These are phyloP conservation scores for Lutjanus campechanus DNA, from an alignment of 2,797 vertebrate species.

Conservation along the genomic window DNA sequence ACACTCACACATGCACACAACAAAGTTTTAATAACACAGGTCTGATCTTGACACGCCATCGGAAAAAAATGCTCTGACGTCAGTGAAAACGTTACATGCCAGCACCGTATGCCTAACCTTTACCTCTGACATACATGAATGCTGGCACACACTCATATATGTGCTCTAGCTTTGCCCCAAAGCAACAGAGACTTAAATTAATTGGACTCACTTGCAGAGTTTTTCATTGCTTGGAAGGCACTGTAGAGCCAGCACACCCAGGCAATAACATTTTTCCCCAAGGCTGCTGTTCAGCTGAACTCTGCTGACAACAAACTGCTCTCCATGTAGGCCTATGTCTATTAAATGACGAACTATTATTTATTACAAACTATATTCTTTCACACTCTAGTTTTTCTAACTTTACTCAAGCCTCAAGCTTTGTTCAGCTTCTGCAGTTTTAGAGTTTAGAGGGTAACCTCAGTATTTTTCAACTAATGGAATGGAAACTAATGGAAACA, in stretches of 20 bases:
- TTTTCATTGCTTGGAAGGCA: not conserved
- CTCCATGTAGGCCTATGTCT: too few relatives aligned
- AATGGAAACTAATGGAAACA: too few relatives aligned
- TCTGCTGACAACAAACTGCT: not conserved
- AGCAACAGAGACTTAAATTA: not conserved
- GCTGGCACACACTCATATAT: not conserved
- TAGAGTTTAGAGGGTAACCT: not conserved
- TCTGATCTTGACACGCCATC: slow-evolving; percentile 44
- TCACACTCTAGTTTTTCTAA: not conserved
- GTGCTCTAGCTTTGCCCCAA: not conserved
- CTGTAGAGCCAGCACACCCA: not conserved
- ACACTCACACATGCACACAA: slow-evolving; percentile 17
- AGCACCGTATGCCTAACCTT: not conserved
- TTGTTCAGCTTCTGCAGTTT: slow-evolving; percentile 4
- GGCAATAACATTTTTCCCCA: not conserved
- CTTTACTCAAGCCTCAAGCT: not conserved
- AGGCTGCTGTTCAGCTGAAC: not conserved
- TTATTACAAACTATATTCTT: not conserved
- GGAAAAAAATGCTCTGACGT: slow-evolving; percentile 34
- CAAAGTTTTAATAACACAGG: slow-evolving; percentile 43
- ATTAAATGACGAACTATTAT: not conserved
- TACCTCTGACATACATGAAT: slow-evolving; percentile 7
- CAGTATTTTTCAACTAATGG: too few relatives aligned
- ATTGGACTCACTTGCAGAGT: not conserved
- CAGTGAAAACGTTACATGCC: slow-evolving; percentile 3